Evolutionary conservation across 2,797 vertebrate species (phyloP).

Genomic region (Lerista edwardsae): DNA sequence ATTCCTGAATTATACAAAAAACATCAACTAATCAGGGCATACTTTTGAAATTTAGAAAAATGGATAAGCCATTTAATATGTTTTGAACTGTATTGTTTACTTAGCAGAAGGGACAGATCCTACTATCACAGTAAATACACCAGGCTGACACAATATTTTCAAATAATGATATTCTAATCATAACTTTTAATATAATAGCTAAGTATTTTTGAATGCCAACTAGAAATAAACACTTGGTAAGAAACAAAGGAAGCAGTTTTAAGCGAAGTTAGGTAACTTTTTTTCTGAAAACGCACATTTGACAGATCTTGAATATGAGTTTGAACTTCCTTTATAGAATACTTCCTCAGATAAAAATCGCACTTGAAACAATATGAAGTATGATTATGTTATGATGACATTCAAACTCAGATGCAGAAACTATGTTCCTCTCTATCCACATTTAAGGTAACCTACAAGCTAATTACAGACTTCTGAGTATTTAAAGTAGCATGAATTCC

Average conservation of each 20-base stretch:
- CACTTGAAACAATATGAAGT: background rate
- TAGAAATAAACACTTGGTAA: background rate
- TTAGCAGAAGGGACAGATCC: background rate
- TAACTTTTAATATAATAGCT: background rate
- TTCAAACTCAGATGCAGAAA: background rate
- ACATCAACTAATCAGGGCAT: background rate
- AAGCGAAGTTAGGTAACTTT: background rate
- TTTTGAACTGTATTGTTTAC: background rate
- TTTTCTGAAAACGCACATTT: background rate
- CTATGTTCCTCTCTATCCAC: background rate
- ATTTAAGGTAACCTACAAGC: background rate
- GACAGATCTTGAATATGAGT: slow-evolving; percentile 10
- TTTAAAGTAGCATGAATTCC: slow-evolving; percentile 20
- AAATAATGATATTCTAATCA: background rate
- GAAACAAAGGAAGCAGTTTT: slow-evolving; percentile 15
- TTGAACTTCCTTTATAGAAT: slow-evolving; percentile 29
- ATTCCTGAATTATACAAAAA: background rate
- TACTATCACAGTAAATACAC: background rate
- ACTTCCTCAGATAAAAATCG: slow-evolving; percentile 52
- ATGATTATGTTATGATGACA: background rate
- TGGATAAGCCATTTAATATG: background rate
- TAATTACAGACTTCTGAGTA: background rate
- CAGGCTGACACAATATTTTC: background rate
- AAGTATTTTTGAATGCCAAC: background rate
- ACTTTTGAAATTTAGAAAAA: background rate